Percentiles rank a stretch among this genome's conserved stretches.
Evolutionary conservation across 2,888 invertebrate genomes (phyloP).

Genomic region (Molorchus minor): DNA sequence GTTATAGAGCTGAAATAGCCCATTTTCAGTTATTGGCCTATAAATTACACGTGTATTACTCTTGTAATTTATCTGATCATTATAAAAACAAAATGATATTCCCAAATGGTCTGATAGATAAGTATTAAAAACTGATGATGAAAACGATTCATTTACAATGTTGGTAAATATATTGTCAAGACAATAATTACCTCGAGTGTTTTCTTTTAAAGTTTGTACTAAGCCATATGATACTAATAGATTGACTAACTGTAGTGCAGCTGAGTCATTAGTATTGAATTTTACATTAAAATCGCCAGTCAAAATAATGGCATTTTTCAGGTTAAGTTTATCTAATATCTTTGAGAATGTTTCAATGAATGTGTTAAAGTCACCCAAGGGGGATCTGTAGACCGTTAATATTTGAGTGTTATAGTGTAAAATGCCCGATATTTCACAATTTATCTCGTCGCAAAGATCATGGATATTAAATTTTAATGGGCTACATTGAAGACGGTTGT

Average conservation of each 20-base stretch:
- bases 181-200: neutral
- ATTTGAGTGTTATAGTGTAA: too few relatives aligned
- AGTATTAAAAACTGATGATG: neutral
- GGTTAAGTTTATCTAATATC: neutral
- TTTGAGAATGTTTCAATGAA: neutral
- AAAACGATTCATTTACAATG: neutral
- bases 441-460: constrained; percentile 7
- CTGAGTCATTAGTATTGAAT: neutral
- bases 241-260: neutral
- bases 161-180: neutral
- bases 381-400: constrained; percentile 10
- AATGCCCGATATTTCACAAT: constrained; percentile 11
- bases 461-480: neutral
- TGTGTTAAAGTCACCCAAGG: neutral
- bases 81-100: neutral
- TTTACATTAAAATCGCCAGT: neutral
- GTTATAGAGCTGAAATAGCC: too few relatives aligned
- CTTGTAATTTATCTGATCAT: too few relatives aligned
- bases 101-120: neutral
- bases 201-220: neutral
- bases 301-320: neutral
- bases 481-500: too few relatives aligned
- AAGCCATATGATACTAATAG: neutral
- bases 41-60: too few relatives aligned
- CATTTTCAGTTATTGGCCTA: too few relatives aligned